These are phyloP conservation scores for Coenobita brevimanus DNA, from an alignment of 1,140 invertebrate species.

Conservation along the genomic window DNA sequence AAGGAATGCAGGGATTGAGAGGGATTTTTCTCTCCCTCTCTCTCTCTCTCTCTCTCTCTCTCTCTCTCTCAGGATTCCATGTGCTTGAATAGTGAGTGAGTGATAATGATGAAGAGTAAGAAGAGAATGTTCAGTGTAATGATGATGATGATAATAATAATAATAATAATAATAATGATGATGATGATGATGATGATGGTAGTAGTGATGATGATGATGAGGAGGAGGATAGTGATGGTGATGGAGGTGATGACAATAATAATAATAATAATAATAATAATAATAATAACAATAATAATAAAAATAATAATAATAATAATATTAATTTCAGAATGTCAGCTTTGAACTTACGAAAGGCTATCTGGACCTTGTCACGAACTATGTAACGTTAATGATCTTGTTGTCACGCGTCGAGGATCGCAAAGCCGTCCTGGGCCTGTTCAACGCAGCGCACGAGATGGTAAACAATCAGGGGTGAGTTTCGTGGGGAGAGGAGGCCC, in stretches of 20 bases:
- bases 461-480: constrained; percentile 83
- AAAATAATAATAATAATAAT: too few relatives aligned
- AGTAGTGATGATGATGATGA: too few relatives aligned
- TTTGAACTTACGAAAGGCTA: constrained; percentile 98
- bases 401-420: constrained; percentile 97
- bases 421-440: constrained; percentile 96
- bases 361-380: constrained; percentile 94
- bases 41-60: too few relatives aligned
- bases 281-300: too few relatives aligned
- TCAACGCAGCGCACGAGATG: constrained; percentile 98
- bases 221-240: too few relatives aligned
- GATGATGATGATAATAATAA: constrained; percentile 7
- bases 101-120: constrained; percentile 12
- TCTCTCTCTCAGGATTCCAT: constrained; percentile 1
- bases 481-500: constrained; percentile 38
- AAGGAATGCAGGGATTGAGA: too few relatives aligned
- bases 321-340: constrained; percentile 82
- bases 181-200: too few relatives aligned
- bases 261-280: too few relatives aligned
- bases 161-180: not conserved
- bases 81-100: too few relatives aligned
- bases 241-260: too few relatives aligned
- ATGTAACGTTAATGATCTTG: constrained; percentile 96
- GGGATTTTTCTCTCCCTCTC: too few relatives aligned
- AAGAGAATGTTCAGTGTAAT: constrained; percentile 35